A percentile compares a stretch with the other conserved stretches of the same genome.
phyloP scores from a whole-genome alignment of 2,113 vertebrate genomes.

The Ornithorhynchus anatinus region DNA sequence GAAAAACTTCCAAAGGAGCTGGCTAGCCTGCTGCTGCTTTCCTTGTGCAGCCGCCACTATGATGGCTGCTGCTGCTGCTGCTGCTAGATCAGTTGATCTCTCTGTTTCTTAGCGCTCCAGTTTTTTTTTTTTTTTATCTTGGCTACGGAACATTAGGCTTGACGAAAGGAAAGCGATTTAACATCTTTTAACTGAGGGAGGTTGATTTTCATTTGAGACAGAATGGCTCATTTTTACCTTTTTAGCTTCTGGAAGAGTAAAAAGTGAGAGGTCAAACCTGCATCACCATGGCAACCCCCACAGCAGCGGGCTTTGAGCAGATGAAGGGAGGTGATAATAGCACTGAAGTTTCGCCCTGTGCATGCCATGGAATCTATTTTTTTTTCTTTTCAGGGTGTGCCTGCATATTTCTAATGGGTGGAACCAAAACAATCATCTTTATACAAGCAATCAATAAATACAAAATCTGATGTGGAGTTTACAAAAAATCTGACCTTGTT shows the following conservation, averaged over 20 bases:
- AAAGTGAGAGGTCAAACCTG: slow-evolving; percentile 78
- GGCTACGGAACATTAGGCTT: slow-evolving; percentile 49
- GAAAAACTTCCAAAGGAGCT: slow-evolving; percentile 12
- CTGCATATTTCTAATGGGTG: not conserved
- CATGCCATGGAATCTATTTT: slow-evolving; percentile 7
- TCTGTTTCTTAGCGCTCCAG: not conserved
- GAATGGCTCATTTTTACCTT: slow-evolving; percentile 75
- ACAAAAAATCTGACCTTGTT: no score
- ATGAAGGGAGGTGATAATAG: slow-evolving; percentile 70
- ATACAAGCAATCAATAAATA: no score
- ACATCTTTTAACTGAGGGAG: slow-evolving; percentile 59
- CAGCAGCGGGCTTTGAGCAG: slow-evolving; percentile 59
- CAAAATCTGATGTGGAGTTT: no score
- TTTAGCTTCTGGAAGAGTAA: slow-evolving; percentile 74
- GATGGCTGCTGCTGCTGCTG: accelerated
- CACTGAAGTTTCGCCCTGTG: slow-evolving; percentile 59
- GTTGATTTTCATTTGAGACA: slow-evolving; percentile 73
- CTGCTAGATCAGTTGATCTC: not conserved
- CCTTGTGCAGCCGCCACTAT: accelerated
- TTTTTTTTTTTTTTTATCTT: slow-evolving; percentile 11
- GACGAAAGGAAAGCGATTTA: slow-evolving; percentile 59
- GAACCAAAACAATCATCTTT: not conserved
- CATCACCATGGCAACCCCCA: slow-evolving; percentile 77
- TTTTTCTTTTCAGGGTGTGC: slow-evolving; percentile 3
- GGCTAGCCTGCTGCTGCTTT: not conserved